Evolutionary conservation across 2,113 vertebrate genomes (phyloP).

Genomic region (Eudyptes chrysolophus): DNA sequence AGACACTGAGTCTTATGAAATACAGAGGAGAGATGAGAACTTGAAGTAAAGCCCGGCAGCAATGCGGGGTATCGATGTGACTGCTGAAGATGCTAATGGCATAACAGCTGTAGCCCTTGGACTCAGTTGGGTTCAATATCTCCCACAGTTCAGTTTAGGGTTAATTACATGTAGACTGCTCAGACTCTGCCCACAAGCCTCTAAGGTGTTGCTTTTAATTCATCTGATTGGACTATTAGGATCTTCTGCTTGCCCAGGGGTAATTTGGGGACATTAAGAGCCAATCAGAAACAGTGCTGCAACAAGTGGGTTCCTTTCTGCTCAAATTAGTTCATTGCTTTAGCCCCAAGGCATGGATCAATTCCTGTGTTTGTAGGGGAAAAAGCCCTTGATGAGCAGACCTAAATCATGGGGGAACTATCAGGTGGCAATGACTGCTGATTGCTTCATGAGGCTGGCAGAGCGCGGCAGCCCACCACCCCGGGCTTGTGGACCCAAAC

Average conservation of each 20-base stretch:
- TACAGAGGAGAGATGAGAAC: background rate
- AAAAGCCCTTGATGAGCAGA: background rate
- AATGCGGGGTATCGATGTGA: fast-evolving
- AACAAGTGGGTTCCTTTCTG: background rate
- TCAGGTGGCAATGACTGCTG: background rate
- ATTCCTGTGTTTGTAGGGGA: background rate
- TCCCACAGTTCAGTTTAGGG: background rate
- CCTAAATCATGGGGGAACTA: background rate
- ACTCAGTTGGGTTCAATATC: background rate
- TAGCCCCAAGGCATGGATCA: background rate
- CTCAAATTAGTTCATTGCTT: background rate
- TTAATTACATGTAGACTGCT: background rate
- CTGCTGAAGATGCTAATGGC: background rate
- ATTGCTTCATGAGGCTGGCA: background rate
- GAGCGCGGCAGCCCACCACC: background rate
- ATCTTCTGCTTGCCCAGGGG: background rate
- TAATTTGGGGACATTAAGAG: background rate
- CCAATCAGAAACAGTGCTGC: background rate
- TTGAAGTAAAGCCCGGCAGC: background rate
- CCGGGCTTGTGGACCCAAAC: background rate
- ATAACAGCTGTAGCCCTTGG: background rate
- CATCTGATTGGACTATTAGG: background rate
- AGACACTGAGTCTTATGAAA: background rate
- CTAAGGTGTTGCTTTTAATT: background rate
- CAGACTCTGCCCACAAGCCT: background rate